A percentile compares a stretch with the other conserved stretches of the same genome.
These are phyloP conservation scores for Eptatretus burgeri DNA, from an alignment of 2,113 vertebrate genomes.

Conservation along the genomic window DNA sequence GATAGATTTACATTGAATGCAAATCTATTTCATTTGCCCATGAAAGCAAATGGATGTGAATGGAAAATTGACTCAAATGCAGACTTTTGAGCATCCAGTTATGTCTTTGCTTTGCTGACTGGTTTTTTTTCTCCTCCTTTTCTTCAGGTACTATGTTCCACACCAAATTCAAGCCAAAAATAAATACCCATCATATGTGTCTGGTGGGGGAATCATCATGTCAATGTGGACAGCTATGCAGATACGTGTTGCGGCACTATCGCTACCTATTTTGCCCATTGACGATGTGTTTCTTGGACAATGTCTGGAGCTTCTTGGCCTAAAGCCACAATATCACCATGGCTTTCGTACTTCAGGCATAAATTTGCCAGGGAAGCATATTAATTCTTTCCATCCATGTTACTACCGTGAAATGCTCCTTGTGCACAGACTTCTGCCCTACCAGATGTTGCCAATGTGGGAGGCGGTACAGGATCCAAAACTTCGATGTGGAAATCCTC, in stretches of 20 bases:
- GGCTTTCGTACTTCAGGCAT: constrained; percentile 30
- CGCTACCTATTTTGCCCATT: constrained; percentile 27
- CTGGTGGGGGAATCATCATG: constrained; percentile 30
- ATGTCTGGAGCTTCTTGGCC: constrained; percentile 22
- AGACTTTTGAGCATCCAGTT: too few relatives aligned
- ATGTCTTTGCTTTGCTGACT: too few relatives aligned
- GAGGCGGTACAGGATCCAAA: neutral
- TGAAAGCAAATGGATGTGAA: too few relatives aligned
- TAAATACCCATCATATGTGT: constrained; percentile 24
- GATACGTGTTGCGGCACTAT: constrained; percentile 16
- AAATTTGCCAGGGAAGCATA: constrained; percentile 11
- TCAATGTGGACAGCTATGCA: constrained; percentile 17
- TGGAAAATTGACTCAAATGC: too few relatives aligned
- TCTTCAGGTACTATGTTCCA: constrained; percentile 26
- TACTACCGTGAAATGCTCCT: constrained; percentile 22
- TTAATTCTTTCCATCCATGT: constrained; percentile 13
- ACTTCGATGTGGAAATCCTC: constrained; percentile 6
- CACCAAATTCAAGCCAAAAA: constrained; percentile 22
- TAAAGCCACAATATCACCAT: constrained; percentile 18
- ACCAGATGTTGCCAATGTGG: constrained; percentile 25
- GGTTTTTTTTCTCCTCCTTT: too few relatives aligned
- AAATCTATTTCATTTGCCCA: too few relatives aligned
- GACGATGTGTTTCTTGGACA: constrained; percentile 32
- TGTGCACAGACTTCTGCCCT: constrained; percentile 23
- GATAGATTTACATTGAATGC: too few relatives aligned